These are phyloP conservation scores for Mnemiopsis leidyi DNA, from an alignment of 37 sponge, comb jelly and placozoan genomes.

Conservation along the genomic window DNA sequence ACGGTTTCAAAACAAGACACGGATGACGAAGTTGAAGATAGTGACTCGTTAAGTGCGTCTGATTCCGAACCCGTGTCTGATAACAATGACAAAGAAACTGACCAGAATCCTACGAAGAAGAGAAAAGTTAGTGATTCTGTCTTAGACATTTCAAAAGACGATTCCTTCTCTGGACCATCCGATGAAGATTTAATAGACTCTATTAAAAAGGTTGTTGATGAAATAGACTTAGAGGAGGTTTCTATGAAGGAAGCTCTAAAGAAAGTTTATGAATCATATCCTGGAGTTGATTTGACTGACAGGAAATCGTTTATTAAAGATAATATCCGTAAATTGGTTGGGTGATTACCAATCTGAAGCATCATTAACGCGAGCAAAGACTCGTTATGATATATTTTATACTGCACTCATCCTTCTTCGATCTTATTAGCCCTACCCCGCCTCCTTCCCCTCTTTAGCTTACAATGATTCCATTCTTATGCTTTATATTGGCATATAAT, in stretches of 20 bases:
- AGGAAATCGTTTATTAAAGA: constrained; percentile 33
- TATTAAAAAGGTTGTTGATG: constrained; percentile 10
- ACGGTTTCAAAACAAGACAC: not conserved
- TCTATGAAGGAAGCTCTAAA: constrained; percentile 11
- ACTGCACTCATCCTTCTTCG: no score
- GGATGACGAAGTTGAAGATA: not conserved
- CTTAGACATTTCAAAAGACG: constrained; percentile 23
- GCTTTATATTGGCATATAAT: no score
- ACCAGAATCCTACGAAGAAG: not conserved
- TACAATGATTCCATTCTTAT: no score
- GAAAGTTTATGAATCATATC: not conserved
- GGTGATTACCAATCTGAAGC: no score
- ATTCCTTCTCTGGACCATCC: constrained; percentile 5
- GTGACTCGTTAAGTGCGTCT: not conserved
- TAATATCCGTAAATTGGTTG: constrained; percentile 9
- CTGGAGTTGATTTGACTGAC: not conserved
- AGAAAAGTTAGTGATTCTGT: not conserved
- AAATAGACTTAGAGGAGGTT: constrained; percentile 22
- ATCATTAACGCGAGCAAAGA: no score
- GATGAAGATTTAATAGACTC: not conserved
- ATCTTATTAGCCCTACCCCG: no score
- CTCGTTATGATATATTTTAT: no score
- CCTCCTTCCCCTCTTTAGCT: no score
- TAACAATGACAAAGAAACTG: not conserved
- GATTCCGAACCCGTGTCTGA: not conserved